A percentile compares a stretch with the other conserved stretches of the same genome.
Conservation (phyloP, 1,140 invertebrate species). For the Sarcophaga bullata region DNA sequence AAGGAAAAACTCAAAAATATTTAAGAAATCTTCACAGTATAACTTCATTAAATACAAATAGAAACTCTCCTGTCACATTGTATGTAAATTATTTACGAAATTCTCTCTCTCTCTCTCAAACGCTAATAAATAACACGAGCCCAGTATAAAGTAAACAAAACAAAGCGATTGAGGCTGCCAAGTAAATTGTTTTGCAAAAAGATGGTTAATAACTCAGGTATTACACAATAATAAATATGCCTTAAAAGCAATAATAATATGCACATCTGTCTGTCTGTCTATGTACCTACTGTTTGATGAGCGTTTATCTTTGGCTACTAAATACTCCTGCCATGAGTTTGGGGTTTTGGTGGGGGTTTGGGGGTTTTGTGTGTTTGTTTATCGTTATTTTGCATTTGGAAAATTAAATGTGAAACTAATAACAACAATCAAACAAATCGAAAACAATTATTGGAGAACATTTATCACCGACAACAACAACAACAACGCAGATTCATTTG, state of each 20-base stretch:
- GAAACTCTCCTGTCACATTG: background rate
- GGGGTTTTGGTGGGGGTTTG: too few species aligned
- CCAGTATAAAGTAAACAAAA: too few species aligned
- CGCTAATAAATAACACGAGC: too few species aligned
- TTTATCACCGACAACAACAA: background rate
- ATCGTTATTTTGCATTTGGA: too few species aligned
- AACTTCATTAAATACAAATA: background rate
- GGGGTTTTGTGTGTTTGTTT: too few species aligned
- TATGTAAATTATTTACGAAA: background rate
- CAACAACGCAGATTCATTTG: background rate
- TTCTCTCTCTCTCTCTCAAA: background rate
- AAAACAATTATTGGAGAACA: constrained; percentile 15
- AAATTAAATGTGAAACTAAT: background rate
- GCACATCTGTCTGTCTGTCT: too few species aligned
- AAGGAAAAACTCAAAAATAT: background rate
- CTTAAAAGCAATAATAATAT: background rate
- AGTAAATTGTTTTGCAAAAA: constrained; percentile 3
- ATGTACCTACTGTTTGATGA: too few species aligned
- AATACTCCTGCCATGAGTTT: too few species aligned
- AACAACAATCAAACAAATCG: constrained; percentile 1
- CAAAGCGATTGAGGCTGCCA: background rate
- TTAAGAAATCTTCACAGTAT: background rate
- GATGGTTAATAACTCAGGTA: constrained; percentile 10
- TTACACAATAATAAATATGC: constrained; percentile 12
- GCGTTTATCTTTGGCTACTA: too few species aligned